phyloP scores from a whole-genome alignment of 2,113 vertebrate species.

The Syngnathus scovelli region DNA sequence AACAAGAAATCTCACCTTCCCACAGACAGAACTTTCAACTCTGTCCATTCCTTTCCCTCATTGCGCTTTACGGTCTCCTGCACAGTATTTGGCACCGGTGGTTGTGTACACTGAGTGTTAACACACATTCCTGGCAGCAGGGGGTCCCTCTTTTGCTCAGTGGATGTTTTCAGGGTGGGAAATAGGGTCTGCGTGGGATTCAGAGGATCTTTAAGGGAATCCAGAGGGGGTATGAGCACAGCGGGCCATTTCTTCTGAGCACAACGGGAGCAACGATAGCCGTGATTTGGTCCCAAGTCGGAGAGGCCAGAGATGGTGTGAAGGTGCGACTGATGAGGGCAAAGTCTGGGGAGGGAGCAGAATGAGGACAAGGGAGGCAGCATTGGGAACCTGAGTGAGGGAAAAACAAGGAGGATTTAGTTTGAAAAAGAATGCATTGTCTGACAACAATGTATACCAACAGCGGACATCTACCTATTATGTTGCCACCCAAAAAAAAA shows the following conservation, averaged over 20 bases:
- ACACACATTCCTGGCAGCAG: slow-evolving; percentile 46
- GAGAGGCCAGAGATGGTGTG: slow-evolving; percentile 88
- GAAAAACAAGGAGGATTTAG: neutral
- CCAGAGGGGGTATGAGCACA: slow-evolving; percentile 63
- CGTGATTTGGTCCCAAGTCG: slow-evolving; percentile 72
- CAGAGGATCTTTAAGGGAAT: slow-evolving; percentile 60
- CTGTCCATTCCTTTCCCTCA: slow-evolving; percentile 45
- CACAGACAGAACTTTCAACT: slow-evolving; percentile 82
- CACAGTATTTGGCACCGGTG: slow-evolving; percentile 46
- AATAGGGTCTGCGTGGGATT: slow-evolving; percentile 40
- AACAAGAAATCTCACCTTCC: slow-evolving; percentile 76
- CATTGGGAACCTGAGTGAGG: slow-evolving; percentile 53
- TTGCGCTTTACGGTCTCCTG: slow-evolving; percentile 25
- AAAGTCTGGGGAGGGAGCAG: slow-evolving; percentile 69
- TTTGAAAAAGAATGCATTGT: no score
- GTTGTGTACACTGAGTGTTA: slow-evolving; percentile 25
- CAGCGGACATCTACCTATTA: no score
- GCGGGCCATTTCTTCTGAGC: slow-evolving; percentile 90
- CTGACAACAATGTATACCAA: no score
- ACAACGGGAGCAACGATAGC: slow-evolving; percentile 81
- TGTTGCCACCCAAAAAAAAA: no score
- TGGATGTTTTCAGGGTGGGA: slow-evolving; percentile 34
- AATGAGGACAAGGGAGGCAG: slow-evolving; percentile 69
- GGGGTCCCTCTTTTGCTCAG: slow-evolving; percentile 55
- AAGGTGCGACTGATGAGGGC: slow-evolving; percentile 84